Percentiles rank a stretch among this genome's conserved stretches.
Evolutionary conservation across 2,888 invertebrate species (phyloP).

Genomic region (Andrena trimmerana): DNA sequence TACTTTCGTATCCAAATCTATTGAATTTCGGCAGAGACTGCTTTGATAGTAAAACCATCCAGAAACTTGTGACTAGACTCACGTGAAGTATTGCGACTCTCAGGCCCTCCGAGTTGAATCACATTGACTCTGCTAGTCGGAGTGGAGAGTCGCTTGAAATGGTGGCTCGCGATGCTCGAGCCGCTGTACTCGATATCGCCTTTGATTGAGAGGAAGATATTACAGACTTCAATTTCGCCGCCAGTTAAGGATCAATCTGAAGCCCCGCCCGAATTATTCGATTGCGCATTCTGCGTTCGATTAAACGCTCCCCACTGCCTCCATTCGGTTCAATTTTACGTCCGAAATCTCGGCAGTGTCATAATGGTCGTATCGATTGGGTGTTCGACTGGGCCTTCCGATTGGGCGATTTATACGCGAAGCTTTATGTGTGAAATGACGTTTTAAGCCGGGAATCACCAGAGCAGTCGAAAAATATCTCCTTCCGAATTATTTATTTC

Average conservation of each 20-base stretch:
- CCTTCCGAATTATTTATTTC: too few species aligned
- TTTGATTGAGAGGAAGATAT: slow-evolving; percentile 30
- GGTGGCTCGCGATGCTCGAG: slow-evolving; percentile 15
- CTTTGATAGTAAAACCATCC: not conserved
- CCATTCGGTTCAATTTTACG: slow-evolving; percentile 33
- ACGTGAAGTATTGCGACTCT: not conserved
- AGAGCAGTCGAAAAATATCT: too few species aligned
- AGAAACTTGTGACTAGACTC: slow-evolving; percentile 3
- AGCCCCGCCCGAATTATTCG: slow-evolving; percentile 35
- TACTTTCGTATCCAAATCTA: too few species aligned
- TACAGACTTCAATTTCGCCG: slow-evolving; percentile 29
- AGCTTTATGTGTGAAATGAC: not conserved
- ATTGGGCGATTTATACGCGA: not conserved
- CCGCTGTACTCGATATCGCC: slow-evolving; percentile 5
- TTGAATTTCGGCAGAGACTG: too few species aligned
- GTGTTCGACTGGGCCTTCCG: slow-evolving; percentile 18
- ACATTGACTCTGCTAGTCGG: slow-evolving; percentile 31
- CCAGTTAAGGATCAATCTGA: slow-evolving; percentile 22
- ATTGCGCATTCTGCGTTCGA: slow-evolving; percentile 3
- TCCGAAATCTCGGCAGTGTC: slow-evolving; percentile 24
- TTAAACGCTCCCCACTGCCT: slow-evolving; percentile 9
- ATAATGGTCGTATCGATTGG: slow-evolving; percentile 36
- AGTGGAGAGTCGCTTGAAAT: slow-evolving; percentile 22
- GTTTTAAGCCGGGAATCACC: too few species aligned
- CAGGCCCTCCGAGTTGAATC: slow-evolving; percentile 19